Evolutionary conservation across 2,797 vertebrate genomes (phyloP), one percentile per base, ranked within the genome.

Genomic region (Fistularia tabacaria): DNA sequence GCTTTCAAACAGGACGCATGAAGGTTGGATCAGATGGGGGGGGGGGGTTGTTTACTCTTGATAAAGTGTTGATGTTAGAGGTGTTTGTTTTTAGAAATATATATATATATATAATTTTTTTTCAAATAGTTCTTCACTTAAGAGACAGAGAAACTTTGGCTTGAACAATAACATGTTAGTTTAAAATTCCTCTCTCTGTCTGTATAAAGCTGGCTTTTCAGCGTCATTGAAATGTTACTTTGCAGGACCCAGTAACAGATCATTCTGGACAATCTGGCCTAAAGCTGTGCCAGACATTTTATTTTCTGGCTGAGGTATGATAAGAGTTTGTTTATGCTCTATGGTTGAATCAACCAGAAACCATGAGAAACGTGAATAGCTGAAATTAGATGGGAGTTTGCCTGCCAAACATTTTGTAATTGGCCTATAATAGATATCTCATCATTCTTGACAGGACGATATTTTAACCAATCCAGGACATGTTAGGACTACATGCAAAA

Each of bases 41-140:
- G 71, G 51, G 70, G 62, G 64, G 69, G 77, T 82, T 87, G 85
- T 87, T 87, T 88, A 85, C 75, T 71, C 72, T 64, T 64, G 64
- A 73, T 73, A 79, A 76, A 84, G 84, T 87, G 86, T 86, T 87
- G 81, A 88, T 73, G 82, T 85, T 87, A 72, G 81, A 87, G 81
- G 79, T 76, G 80, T 82, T 87, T 86, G 81, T 84, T 82, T 25
- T 76, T 74, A 82, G 77, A 83, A 84, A 88, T 87, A 88, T 82
- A 90, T 87, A 88, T 87, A 88, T 82, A 90, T 87, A 90, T 88
- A 88, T 84, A 81, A 85, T 81, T 74, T 62, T 87, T 84, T 85
- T 81, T 85, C 64, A 85, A 80, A 73, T 73, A 74, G 77, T 80
- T 71, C 83, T 57, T 83, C 74, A 46, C 64, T 78, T 76, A 72